Base-by-base conservation (phyloP, 2,888 invertebrate genomes). In the Diarsia rubi region DNA sequence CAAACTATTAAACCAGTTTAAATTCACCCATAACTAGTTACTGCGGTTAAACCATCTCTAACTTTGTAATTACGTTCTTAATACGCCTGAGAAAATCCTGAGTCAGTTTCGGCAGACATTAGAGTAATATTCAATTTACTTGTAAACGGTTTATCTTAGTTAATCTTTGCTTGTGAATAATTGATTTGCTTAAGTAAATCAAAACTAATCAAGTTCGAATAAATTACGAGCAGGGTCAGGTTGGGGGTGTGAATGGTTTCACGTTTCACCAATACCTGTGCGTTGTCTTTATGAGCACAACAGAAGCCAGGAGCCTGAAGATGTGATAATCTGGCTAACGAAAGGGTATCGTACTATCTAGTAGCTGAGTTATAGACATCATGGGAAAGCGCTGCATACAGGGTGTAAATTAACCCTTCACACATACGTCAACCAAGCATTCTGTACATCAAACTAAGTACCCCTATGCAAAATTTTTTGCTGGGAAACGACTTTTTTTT, bases 51-150 rank as follows among this genome's bases (percentile, higher is more conserved):
- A 67, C 21, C 24, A 70, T 70, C 54, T 24, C 65, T 14, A 79
- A 86, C 71, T 84, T 81, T 24, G 57, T 73, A 79, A 86, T 81
- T 62, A 54, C 37, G 52, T 63, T 49, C 16, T 31, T 62, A 68
- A 62, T 77, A 69, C 69, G 54, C 70, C 21, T 62, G 12, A 42
- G 66, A 44, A 73, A 70, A 77, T 69, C 49, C 44, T 49, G 19
- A 72, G 54, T 62, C 24, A 47, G 59, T 71, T 67, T 62, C 37
- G 47, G 37, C n/a, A 68, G 57, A 60, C 65, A 59, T 59, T 72
- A 64, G 54, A 73, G 75, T 75, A 76, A 66, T 65, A 65, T 69
- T 64, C 42, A 69, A 77, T 74, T 62, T 59, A 37, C 44, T 68
- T 72, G 42, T 37, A 37, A 85, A 75, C 73, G 69, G 64, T 77